phyloP scores from a whole-genome alignment of 2,888 invertebrate species.

The Chloroclysta siterata region DNA sequence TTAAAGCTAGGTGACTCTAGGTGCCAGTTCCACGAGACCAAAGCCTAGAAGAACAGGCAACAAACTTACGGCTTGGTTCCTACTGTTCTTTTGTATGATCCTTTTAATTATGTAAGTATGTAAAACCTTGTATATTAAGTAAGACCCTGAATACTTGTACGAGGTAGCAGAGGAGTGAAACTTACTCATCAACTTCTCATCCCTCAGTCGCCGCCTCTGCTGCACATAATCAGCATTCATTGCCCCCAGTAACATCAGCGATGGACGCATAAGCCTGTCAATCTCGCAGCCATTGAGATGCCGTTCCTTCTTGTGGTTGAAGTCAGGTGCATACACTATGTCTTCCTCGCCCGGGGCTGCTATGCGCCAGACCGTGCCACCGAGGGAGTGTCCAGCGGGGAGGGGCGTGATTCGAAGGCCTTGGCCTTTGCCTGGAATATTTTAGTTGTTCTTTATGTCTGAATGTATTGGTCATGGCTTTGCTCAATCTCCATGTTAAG shows the following conservation, averaged over 20 bases:
- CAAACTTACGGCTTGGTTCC: too few species aligned
- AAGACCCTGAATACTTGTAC: too few species aligned
- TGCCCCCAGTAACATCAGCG: conserved; percentile 97
- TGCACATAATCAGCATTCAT: conserved; percentile 98
- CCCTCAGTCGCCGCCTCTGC: conserved; percentile 93
- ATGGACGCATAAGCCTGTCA: conserved; percentile 95
- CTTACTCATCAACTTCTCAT: conserved; percentile 98
- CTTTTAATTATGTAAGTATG: too few species aligned
- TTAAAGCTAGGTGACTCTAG: too few species aligned
- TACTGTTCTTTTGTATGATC: too few species aligned
- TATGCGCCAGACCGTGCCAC: conserved; percentile 99
- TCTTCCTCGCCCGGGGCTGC: conserved; percentile 99
- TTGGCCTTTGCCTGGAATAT: conserved; percentile 92
- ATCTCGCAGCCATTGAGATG: conserved; percentile 98
- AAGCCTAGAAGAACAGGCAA: too few species aligned
- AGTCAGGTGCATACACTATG: conserved; percentile 98
- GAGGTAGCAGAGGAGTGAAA: too few species aligned
- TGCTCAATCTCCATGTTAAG: too few species aligned
- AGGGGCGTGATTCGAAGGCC: conserved; percentile 97
- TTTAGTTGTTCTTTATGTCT: neutral
- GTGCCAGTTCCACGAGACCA: too few species aligned
- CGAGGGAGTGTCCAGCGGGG: conserved; percentile 99
- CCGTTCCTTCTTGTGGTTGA: conserved; percentile 99
- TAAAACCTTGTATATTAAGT: too few species aligned
- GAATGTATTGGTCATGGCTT: too few species aligned